A percentile compares a stretch with the other conserved stretches of the same genome.
Conservation (phyloP, 1,140 invertebrate species). For the Diploscapter pachys region DNA sequence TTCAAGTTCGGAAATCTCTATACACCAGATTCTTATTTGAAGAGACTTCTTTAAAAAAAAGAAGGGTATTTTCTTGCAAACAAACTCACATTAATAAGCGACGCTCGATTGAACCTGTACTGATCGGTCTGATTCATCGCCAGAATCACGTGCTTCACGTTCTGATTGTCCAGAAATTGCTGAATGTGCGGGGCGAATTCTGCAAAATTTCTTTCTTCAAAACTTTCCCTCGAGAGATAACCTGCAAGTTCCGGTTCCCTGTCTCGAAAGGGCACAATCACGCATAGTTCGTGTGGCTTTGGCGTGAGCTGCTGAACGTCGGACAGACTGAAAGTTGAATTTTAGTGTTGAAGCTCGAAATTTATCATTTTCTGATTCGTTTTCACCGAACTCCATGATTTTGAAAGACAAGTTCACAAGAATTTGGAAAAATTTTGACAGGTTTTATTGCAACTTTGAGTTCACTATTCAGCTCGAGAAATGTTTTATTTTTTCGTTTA, state of each 20-base stretch:
- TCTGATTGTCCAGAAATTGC: slow-evolving; percentile 40
- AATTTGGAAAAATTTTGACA: too few relatives aligned
- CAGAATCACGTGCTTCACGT: slow-evolving; percentile 80
- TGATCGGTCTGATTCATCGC: slow-evolving; percentile 80
- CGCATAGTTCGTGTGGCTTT: slow-evolving; percentile 66
- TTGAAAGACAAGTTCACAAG: too few relatives aligned
- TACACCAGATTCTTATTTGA: background rate
- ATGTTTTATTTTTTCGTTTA: too few relatives aligned
- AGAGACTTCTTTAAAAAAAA: background rate
- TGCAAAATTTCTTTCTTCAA: slow-evolving; percentile 58
- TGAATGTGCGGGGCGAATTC: slow-evolving; percentile 86
- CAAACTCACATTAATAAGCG: slow-evolving; percentile 77
- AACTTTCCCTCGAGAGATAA: slow-evolving; percentile 69
- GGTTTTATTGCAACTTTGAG: too few relatives aligned
- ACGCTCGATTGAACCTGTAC: slow-evolving; percentile 87
- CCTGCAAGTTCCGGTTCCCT: slow-evolving; percentile 86
- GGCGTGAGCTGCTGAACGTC: background rate
- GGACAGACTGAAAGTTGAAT: too few relatives aligned
- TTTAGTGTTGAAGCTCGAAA: too few relatives aligned
- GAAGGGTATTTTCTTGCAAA: background rate
- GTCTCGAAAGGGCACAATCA: slow-evolving; percentile 88
- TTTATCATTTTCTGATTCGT: too few relatives aligned
- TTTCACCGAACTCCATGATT: too few relatives aligned
- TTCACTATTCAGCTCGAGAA: too few relatives aligned
- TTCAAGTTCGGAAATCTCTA: background rate